These are phyloP conservation scores for Agrypnus murinus DNA, from an alignment of 2,888 invertebrate genomes.

Conservation along the genomic window DNA sequence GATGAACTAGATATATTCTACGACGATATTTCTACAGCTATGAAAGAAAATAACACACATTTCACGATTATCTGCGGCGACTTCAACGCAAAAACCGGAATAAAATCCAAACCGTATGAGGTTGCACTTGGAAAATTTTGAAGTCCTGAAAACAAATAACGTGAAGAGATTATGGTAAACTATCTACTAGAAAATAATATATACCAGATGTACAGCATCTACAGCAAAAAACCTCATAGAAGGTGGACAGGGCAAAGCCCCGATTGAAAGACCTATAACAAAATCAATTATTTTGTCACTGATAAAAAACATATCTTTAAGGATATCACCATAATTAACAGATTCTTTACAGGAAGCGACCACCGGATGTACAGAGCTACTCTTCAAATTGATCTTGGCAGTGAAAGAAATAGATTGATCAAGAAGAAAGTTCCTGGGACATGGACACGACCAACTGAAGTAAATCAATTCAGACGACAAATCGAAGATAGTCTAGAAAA, in stretches of 20 bases:
- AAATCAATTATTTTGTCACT: background rate
- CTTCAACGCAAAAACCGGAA: background rate
- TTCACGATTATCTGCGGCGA: background rate
- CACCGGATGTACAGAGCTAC: constrained; percentile 1
- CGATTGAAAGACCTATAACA: background rate
- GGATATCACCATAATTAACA: constrained; percentile 17
- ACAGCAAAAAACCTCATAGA: constrained; percentile 5
- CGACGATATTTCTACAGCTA: background rate
- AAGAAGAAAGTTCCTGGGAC: background rate
- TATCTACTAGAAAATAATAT: background rate
- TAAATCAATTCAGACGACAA: background rate
- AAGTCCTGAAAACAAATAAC: background rate
- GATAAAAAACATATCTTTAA: constrained; percentile 6
- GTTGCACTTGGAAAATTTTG: background rate
- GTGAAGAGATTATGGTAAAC: background rate
- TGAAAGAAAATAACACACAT: background rate
- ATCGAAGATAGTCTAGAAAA: background rate
- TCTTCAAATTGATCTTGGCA: background rate
- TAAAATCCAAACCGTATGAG: background rate
- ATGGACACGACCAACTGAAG: background rate
- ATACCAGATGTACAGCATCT: constrained; percentile 20
- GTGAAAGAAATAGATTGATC: background rate
- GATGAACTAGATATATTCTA: background rate
- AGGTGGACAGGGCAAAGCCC: constrained; percentile 14
- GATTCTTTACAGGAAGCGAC: background rate